Percentiles rank a stretch among this genome's conserved stretches.
Conservation (phyloP, 2,113 vertebrate species). For the Aldabrachelys gigantea region DNA sequence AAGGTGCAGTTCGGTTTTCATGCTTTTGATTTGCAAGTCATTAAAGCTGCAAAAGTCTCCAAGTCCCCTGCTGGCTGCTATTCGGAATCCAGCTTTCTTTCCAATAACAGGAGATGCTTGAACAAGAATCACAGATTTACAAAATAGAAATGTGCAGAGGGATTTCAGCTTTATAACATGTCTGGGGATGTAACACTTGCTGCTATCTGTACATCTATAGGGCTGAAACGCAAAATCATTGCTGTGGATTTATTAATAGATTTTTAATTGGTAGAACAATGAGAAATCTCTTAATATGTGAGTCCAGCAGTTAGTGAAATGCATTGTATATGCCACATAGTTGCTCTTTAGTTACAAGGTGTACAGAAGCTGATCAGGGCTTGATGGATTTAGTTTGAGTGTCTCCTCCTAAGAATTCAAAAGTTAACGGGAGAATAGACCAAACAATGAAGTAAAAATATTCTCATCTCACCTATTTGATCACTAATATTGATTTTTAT, state of each 20-base stretch:
- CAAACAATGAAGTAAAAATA: neutral
- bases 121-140: constrained; percentile 57
- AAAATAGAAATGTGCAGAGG: neutral
- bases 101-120: constrained; percentile 50
- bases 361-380: neutral
- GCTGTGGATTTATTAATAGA: constrained; percentile 57
- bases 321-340: neutral
- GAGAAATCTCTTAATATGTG: constrained; percentile 14
- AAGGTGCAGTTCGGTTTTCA: constrained; percentile 65
- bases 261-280: constrained; percentile 7
- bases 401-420: neutral
- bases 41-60: constrained; percentile 66
- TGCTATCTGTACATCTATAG: constrained; percentile 30
- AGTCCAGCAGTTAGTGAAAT: constrained; percentile 19
- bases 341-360: neutral
- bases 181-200: constrained; percentile 60
- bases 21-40: constrained; percentile 81
- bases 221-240: constrained; percentile 58
- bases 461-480: neutral
- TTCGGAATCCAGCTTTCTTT: constrained; percentile 41
- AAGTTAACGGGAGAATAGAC: neutral
- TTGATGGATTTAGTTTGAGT: neutral
- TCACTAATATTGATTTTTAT: neutral
- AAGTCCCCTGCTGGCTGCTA: constrained; percentile 68
- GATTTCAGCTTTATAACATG: constrained; percentile 63